Evolutionary conservation across 1,140 invertebrate species (phyloP), one percentile per base, ranked within the genome.

Genomic region (Micrasema longulum): DNA sequence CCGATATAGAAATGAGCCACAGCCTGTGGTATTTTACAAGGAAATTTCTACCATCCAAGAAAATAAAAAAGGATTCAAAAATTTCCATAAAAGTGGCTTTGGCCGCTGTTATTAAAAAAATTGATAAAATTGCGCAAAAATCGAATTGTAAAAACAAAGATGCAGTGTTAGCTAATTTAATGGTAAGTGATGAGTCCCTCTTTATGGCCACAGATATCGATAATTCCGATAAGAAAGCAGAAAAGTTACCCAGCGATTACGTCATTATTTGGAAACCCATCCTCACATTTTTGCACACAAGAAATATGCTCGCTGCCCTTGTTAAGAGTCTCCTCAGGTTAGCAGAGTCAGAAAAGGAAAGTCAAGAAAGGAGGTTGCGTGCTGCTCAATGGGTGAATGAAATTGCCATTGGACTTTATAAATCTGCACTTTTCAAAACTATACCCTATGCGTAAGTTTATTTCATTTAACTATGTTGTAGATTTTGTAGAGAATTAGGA

Each of bases 311-410:
- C 22, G 75, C 85, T 55, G 72, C 78, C 0, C 80, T 89, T 55
- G 77, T 87, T 55, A 62, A 84, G 26, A 80, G 80, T 66, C 77
- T 89, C n/a, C 79, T 87, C 11, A 75, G 83, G 69, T 73, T 87
- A 18, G 78, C 84, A 22, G 74, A 85, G 71, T 76, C 77, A 69
- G 77, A 79, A 63, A 76, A 82, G 55, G 77, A 77, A 66, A 72
- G 76, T 53, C 73, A 74, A 4, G 48, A 79, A 18, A 87, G 78
- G 76, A 79, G 80, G 70, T 73, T 77, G n/a, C 76, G 85, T 22
- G 85, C 86, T 64, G 83, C 87, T 23, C 76, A 87, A 47, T 89
- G 88, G 88, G 77, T 87, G 7, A 83, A 80, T 60, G 78, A 85
- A 70, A 85, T 89, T 72, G 78, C 83, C 18, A 78, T 79, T 38